Base-by-base conservation (phyloP, 2,113 vertebrate species). In the Melanocharis versteri region DNA sequence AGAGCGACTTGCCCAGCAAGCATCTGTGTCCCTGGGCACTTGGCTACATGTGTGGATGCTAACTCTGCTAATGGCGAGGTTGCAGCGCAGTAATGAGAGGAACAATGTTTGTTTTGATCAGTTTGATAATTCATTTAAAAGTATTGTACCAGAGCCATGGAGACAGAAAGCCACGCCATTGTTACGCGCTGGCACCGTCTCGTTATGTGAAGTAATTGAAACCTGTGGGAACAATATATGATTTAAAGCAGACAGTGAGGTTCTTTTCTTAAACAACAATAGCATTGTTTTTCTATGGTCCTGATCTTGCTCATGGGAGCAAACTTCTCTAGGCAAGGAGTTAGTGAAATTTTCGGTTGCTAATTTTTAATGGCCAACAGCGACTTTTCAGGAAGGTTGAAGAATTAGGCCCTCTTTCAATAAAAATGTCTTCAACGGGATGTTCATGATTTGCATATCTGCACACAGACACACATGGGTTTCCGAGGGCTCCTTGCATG, bases 151-250 rank as follows among this genome's bases (percentile, higher is more conserved):
- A 81, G 89, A 89, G 80, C 65, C 83, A 71, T 65, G 24, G 14
- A 85, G 60, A 30, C 62, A 72, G 82, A 80, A 94, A 93, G 90
- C 76, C 71, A 28, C 3, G 27, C 79, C 95, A 88, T 94, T 94
- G 94, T 90, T 75, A 94, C 80, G 7, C 35, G 42, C 91, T 91
- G 93, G 86, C 93, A 88, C 89, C 30, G 4, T 53, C 95, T 92
- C 75, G 4, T 83, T 77, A 93, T 61, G 57, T 87, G 84, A 79
- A 77, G 75, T 76, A 89, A 95, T 61, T 87, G 93, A 95, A 96
- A 97, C 96, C 80, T 94, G 93, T 93, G 96, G 94, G 93, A 96
- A 97, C 92, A 94, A 95, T 93, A 87, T 92, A 83, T 81, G 88
- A 91, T 88, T 94, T 94, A 93, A 96, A 96, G 88, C 84, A 94